phyloP scores from a whole-genome alignment of 2,797 vertebrate species.

The Lithobates sylvaticus region DNA sequence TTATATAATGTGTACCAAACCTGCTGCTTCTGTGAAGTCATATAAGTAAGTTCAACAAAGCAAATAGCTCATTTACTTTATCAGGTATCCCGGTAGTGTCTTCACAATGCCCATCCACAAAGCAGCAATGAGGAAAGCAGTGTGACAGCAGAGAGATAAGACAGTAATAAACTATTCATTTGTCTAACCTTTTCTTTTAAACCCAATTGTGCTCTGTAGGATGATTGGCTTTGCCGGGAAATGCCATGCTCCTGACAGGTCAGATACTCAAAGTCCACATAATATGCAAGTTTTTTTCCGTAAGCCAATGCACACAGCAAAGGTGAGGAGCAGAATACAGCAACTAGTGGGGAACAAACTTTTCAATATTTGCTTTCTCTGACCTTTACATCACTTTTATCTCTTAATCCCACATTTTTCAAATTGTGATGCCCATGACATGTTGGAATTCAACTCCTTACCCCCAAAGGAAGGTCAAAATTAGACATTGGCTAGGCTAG shows the following conservation, averaged over 20 bases:
- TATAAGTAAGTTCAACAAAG: neutral
- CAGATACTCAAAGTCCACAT: neutral
- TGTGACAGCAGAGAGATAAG: slow-evolving; percentile 28
- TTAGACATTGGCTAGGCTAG: neutral
- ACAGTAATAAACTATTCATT: slow-evolving; percentile 28
- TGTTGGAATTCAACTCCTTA: neutral
- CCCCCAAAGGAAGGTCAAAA: neutral
- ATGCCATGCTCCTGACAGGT: slow-evolving; percentile 11
- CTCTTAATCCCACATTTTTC: neutral
- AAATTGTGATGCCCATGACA: neutral
- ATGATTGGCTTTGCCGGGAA: neutral
- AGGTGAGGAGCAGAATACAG: neutral
- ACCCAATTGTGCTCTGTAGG: neutral
- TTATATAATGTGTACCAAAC: neutral
- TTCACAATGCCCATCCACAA: slow-evolving; percentile 2
- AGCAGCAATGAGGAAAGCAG: neutral
- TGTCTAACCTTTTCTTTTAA: slow-evolving; percentile 12
- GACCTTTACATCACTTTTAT: neutral
- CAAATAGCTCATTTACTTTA: slow-evolving; percentile 28
- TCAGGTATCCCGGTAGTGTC: neutral
- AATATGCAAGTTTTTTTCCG: neutral
- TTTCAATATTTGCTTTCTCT: neutral
- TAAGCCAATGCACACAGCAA: neutral
- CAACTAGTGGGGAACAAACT: neutral
- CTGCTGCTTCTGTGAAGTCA: neutral